phyloP scores from a whole-genome alignment of 2,113 vertebrate genomes.

The Nothobranchius furzeri region DNA sequence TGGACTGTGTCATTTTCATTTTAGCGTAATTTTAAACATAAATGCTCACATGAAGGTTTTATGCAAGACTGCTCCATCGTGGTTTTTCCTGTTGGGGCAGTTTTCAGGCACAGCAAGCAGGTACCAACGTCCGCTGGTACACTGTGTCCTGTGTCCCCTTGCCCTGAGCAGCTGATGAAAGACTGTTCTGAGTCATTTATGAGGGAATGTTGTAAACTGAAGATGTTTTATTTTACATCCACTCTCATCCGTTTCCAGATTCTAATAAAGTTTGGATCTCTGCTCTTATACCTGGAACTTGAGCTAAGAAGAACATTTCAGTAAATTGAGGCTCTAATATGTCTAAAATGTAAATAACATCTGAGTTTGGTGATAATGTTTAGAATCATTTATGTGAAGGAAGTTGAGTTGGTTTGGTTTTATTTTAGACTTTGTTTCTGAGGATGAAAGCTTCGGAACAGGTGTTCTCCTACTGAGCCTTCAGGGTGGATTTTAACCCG shows the following conservation, averaged over 20 bases:
- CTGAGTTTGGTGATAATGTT: background rate
- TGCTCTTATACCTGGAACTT: background rate
- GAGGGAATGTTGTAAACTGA: conserved; percentile 12
- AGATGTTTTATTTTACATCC: conserved; percentile 36
- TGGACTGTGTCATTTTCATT: too few species aligned
- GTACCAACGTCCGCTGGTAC: background rate
- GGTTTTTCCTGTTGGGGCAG: background rate
- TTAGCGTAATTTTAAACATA: too few species aligned
- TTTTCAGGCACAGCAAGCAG: background rate
- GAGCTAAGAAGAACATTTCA: background rate
- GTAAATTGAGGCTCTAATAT: background rate
- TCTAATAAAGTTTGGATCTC: background rate
- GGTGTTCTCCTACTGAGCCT: conserved; percentile 65
- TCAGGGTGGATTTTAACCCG: conserved; percentile 24
- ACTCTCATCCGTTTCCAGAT: background rate
- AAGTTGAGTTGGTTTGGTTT: conserved; percentile 24
- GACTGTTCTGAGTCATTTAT: conserved; percentile 14
- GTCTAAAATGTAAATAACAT: background rate
- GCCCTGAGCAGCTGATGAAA: conserved; percentile 3
- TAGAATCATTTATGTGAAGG: conserved; percentile 14
- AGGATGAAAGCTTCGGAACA: conserved; percentile 50
- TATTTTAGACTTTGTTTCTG: background rate
- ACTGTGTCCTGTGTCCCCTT: background rate
- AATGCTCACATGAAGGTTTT: too few species aligned
- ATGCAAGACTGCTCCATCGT: too few species aligned